Base-by-base conservation (phyloP, 2,113 vertebrate species). In the Chinchilla lanigera region DNA sequence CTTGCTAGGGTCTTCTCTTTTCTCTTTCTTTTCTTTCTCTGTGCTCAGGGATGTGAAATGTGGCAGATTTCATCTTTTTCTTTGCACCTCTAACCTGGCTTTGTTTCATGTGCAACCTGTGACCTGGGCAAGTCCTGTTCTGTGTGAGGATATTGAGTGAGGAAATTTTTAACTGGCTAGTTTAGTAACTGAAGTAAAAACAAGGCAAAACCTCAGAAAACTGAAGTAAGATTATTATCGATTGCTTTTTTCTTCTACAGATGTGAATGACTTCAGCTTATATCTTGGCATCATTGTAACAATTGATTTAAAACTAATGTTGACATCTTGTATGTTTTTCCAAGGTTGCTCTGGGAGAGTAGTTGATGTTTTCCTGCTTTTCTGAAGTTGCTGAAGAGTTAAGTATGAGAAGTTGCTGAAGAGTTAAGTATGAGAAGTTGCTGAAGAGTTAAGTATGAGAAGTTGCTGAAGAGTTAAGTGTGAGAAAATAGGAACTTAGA, bases 401-500 rank as follows among this genome's bases (percentile, higher is more conserved):
- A 97, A 58, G 44, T 87, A 77, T 20, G 7, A 60, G 69, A 90
- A 95, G 54, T 26, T 63, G 0, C n/a, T 80, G 67, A 94, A 95
- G 52, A 83, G 89, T 69, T 52, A 97, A 58, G 44, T 87, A 77
- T 20, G 7, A n/a, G n/a, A n/a, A 28, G 54, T 26, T 63, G 0
- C n/a, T 80, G 67, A 94, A 95, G 52, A 83, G 89, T 69, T 52
- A 97, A 58, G 44, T 87, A 77, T 20, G 7, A n/a, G n/a, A n/a
- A n/a, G n/a, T n/a, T n/a, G n/a, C n/a, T 82, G 65, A 94, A 95
- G 50, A 86, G 88, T 73, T 50, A 97, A 58, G 41, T 87, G 71
- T 20, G 7, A 60, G 69, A 90, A 95, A 91, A 92, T 0, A 93
- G 58, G 11, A 86, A 73, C 41, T 90, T 44, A 77, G 41, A 14